Base-by-base conservation (phyloP, 2,113 vertebrate species). In the Tyto alba region DNA sequence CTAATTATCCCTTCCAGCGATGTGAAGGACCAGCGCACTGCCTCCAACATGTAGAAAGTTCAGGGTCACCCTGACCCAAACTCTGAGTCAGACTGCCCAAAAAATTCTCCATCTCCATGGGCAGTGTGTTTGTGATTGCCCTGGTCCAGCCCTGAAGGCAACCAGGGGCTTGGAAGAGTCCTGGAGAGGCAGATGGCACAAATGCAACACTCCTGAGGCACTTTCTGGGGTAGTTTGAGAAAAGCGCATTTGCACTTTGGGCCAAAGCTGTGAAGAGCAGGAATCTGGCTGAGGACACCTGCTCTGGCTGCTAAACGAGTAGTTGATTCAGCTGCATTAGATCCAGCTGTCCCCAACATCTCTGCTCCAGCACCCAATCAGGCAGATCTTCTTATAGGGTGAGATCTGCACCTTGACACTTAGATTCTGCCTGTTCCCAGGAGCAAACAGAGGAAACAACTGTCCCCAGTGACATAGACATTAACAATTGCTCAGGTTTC, bases 331-430 rank as follows among this genome's bases (percentile, higher is more conserved):
- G 43, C 27, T 76, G 40, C 2, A 3, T 20, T 27, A 64, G 45
- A 5, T 60, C 7, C 45, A 36, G 6, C 25, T 67, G 29, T 16
- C 16, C 47, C 47, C 6, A 2, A 4, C 5, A 7, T 8, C 41
- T 34, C 50, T 86, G 34, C 40, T 88, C 29, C 16, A 56, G 8
- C 27, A 76, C 3, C 1, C 22, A 16, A 1, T 26, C 7, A 12
- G 52, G 43, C 26, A 85, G 56, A 13, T 59, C 9, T 14, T 48
- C 50, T 38, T 41, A 11, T 3, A 43, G 12, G 16, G 16, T 10
- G 25, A 78, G 45, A n/a, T 36, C n/a, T 72, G 9, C 2, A 1
- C 29, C 12, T 13, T 43, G 2, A 9, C 1, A 3, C 21, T 34
- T 59, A 36, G 30, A 64, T 64, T 3, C 10, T 76, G n/a, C 34